Base-by-base conservation (phyloP, 2,113 vertebrate species). In the Dipodomys ordii region DNA sequence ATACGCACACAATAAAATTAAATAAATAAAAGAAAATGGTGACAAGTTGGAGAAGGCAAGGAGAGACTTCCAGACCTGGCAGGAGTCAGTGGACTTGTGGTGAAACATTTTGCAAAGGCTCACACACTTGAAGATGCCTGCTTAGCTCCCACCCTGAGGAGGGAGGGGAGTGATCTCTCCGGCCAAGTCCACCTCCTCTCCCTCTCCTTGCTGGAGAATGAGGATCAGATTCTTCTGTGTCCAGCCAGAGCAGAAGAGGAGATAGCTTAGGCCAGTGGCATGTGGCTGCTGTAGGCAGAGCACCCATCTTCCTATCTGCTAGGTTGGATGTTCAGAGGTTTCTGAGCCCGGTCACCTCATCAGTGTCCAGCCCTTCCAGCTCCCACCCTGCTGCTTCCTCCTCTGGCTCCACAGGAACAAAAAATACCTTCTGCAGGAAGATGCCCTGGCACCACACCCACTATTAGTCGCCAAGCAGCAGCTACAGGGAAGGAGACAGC, bases 181-280 rank as follows among this genome's bases (percentile, higher is more conserved):
- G 49, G 49, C 49, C 49, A 49, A 12, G 12, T 49, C 12, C 49
- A 49, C 49, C 49, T 49, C 92, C 96, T 98, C 2, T 90, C 99
- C 23, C 97, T 98, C 95, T 99, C 98, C 94, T 97, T 99, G 98
- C 99, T 98, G 95, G 74, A 98, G 98, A 30, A 93, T 96, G 0
- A 0, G 97, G 49, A 22, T 92, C 84, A 95, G 88, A 0, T 67
- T 99, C 62, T 97, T 99, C 64, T 98, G 98, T 88, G 97, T 98
- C 96, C 97, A 98, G 3, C 98, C 99, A 0, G 97, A 98, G 93
- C 92, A 92, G 0, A 71, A 98, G 57, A 96, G 97, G 10, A 27
- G 9, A 53, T 9, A 9, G 12, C 5, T 39, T 39, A 39, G 39
- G 39, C 39, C 39, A 98, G 97, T 97, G 98, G 98, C 90, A 44